Evolutionary conservation across 1,140 invertebrate species (phyloP).

Genomic region (Listronotus oregonensis): DNA sequence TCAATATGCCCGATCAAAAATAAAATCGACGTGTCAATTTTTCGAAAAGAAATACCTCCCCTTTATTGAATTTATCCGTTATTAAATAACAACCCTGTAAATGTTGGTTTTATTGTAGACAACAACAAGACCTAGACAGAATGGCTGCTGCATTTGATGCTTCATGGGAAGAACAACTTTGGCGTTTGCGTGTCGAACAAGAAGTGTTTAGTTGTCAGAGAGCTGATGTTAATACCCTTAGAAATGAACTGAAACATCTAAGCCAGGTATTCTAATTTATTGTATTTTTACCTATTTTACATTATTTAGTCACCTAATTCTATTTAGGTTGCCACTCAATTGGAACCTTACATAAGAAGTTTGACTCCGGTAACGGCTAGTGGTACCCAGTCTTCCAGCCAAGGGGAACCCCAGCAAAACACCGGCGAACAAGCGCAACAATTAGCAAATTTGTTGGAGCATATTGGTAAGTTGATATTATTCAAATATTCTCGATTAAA

Average conservation of each 20-base stretch:
- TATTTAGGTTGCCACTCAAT: conserved; percentile 63
- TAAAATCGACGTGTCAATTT: too few species aligned
- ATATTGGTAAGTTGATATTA: conserved; percentile 55
- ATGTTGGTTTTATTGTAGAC: conserved; percentile 47
- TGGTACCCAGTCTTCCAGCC: conserved; percentile 46
- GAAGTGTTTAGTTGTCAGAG: conserved; percentile 66
- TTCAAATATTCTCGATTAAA: not conserved
- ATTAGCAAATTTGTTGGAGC: conserved; percentile 63
- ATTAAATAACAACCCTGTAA: too few species aligned
- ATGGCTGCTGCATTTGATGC: conserved; percentile 66
- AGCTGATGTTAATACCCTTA: conserved; percentile 68
- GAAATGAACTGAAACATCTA: conserved; percentile 70
- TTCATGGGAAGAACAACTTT: conserved; percentile 73
- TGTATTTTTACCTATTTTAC: too few species aligned
- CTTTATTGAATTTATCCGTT: too few species aligned
- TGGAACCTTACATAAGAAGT: conserved; percentile 69
- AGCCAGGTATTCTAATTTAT: conserved; percentile 59
- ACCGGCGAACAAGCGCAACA: conserved; percentile 55
- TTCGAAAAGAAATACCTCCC: too few species aligned
- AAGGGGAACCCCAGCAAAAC: conserved; percentile 41
- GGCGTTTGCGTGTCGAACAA: conserved; percentile 70
- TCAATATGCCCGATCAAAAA: too few species aligned
- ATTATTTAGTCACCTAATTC: too few species aligned
- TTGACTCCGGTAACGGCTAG: conserved; percentile 57
- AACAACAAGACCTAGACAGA: conserved; percentile 68